These are phyloP conservation scores for Blomia tropicalis DNA, from an alignment of 2,888 invertebrate genomes.

Conservation along the genomic window DNA sequence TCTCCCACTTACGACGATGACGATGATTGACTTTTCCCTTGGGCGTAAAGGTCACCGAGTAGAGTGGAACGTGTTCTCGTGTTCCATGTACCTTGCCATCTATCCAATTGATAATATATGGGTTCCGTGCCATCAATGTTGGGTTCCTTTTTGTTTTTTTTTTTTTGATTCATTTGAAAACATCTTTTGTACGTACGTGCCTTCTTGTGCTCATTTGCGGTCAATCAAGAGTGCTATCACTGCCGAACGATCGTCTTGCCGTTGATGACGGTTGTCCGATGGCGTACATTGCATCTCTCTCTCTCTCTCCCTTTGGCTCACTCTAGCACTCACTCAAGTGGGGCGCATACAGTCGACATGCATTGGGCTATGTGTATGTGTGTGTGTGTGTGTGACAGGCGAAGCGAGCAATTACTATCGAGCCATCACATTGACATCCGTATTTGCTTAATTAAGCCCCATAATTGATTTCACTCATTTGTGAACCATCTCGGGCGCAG, in stretches of 20 bases:
- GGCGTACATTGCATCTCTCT: too few species aligned
- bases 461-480: conserved; percentile 11
- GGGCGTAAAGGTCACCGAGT: too few species aligned
- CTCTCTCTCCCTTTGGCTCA: too few species aligned
- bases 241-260: too few species aligned
- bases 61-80: too few species aligned
- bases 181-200: not conserved
- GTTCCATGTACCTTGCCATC: not conserved
- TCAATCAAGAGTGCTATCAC: not conserved
- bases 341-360: too few species aligned
- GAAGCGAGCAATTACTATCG: not conserved
- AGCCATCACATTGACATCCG: not conserved
- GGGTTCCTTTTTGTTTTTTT: too few species aligned
- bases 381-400: not conserved
- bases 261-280: too few species aligned
- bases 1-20: not conserved
- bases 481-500: not conserved
- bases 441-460: conserved; percentile 12
- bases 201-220: not conserved
- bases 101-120: not conserved
- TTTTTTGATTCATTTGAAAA: too few species aligned
- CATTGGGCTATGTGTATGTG: too few species aligned
- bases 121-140: too few species aligned
- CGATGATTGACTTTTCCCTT: not conserved
- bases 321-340: too few species aligned